Evolutionary conservation across 2,888 invertebrate species (phyloP).

Genomic region (Ophion costatus): DNA sequence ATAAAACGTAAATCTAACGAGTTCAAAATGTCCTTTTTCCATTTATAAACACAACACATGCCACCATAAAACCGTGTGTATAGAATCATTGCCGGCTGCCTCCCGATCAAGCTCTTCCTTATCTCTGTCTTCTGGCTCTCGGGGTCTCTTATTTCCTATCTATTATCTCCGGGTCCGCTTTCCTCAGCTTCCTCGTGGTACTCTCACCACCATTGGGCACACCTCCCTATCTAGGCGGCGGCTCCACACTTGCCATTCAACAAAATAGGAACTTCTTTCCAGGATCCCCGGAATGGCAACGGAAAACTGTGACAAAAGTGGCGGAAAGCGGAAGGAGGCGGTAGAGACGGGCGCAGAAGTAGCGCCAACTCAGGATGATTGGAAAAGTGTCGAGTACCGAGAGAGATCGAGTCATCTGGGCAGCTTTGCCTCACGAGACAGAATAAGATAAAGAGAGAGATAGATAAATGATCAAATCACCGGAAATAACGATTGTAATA

Average conservation of each 20-base stretch:
- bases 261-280: constrained; percentile 60
- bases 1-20: neutral
- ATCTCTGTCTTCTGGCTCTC: constrained; percentile 17
- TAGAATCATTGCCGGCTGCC: constrained; percentile 4
- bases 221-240: constrained; percentile 44
- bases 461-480: constrained; percentile 54
- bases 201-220: constrained; percentile 1
- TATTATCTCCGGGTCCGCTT: constrained; percentile 54
- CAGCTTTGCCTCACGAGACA: constrained; percentile 32
- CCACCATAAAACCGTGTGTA: neutral
- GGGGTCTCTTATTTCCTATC: constrained; percentile 47
- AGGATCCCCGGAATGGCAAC: constrained; percentile 49
- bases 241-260: constrained; percentile 48
- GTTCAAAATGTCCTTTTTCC: neutral
- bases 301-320: constrained; percentile 56
- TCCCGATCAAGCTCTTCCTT: constrained; percentile 7
- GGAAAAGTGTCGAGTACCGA: constrained; percentile 63
- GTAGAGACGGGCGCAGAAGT: constrained; percentile 12
- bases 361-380: constrained; percentile 61
- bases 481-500: constrained; percentile 62
- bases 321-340: constrained; percentile 25
- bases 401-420: constrained; percentile 58
- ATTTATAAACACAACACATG: neutral
- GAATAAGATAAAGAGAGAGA: neutral
- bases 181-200: constrained; percentile 11